Percentiles rank a stretch among this genome's conserved stretches.
phyloP scores from a whole-genome alignment of 1,140 invertebrate species.

The Delia radicum region DNA sequence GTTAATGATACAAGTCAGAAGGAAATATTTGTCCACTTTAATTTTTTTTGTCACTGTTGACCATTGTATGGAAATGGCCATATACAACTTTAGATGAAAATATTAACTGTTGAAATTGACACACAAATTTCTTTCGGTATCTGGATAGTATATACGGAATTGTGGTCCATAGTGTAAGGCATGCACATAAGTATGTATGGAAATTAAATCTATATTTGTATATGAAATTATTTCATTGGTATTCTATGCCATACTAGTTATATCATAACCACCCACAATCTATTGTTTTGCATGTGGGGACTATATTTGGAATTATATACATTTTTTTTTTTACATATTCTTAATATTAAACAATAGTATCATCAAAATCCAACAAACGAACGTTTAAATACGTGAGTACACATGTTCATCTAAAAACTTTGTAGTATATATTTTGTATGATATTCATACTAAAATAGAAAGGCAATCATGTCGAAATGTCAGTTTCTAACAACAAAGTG shows the following conservation, averaged over 20 bases:
- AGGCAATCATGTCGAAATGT: conserved; percentile 17
- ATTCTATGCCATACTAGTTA: neutral
- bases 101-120: no score
- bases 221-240: conserved; percentile 1
- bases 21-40: no score
- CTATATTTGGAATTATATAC: neutral
- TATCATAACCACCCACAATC: neutral
- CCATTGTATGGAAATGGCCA: no score
- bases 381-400: conserved; percentile 20
- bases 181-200: no score
- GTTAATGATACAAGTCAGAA: no score
- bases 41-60: no score
- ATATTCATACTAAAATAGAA: neutral
- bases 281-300: neutral
- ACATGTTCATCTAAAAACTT: neutral
- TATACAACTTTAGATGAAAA: no score
- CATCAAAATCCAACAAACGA: conserved; percentile 10
- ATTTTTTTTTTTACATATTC: neutral
- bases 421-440: neutral
- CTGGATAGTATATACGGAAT: no score
- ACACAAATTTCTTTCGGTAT: neutral
- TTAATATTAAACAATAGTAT: conserved; percentile 8
- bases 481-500: neutral
- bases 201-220: no score
- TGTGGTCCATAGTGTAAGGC: no score